A percentile compares a stretch with the other conserved stretches of the same genome.
These are phyloP conservation scores for Papilio protenor DNA, from an alignment of 2,888 invertebrate species.

Conservation along the genomic window DNA sequence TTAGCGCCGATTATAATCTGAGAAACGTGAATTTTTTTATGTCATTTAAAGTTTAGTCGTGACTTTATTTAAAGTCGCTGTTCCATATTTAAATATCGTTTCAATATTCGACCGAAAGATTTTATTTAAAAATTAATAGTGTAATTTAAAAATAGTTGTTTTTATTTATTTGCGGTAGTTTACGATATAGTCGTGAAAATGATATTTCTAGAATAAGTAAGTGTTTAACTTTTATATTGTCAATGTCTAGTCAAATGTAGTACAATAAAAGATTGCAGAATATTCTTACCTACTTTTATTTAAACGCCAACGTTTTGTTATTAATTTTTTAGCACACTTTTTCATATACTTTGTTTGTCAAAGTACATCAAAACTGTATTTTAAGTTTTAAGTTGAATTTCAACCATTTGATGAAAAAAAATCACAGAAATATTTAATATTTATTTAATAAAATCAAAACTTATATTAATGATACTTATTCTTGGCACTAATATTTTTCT, in stretches of 20 bases:
- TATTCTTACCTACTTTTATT: too few relatives aligned
- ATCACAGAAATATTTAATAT: not conserved
- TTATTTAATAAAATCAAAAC: slow-evolving; percentile 7
- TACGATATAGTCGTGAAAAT: not conserved
- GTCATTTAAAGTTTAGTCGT: too few relatives aligned
- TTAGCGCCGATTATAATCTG: too few relatives aligned
- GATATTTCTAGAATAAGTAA: slow-evolving; percentile 1
- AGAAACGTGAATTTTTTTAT: too few relatives aligned
- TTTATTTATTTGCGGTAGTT: not conserved
- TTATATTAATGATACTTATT: not conserved
- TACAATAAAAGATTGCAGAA: not conserved
- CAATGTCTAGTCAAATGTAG: slow-evolving; percentile 33
- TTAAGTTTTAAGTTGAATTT: not conserved
- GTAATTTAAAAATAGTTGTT: not conserved
- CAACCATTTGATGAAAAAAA: not conserved
- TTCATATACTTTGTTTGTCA: not conserved
- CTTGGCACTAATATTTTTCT: slow-evolving; percentile 28
- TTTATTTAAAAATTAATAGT: not conserved
- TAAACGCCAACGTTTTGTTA: too few relatives aligned
- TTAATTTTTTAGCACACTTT: not conserved
- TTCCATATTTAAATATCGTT: too few relatives aligned
- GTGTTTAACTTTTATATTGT: slow-evolving; percentile 19
- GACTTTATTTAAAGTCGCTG: too few relatives aligned
- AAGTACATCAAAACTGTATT: not conserved
- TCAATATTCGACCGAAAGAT: too few relatives aligned